A percentile compares a stretch with the other conserved stretches of the same genome.
These are phyloP conservation scores for Tragelaphus oryx DNA, from an alignment of 2,797 vertebrate genomes.

Conservation along the genomic window DNA sequence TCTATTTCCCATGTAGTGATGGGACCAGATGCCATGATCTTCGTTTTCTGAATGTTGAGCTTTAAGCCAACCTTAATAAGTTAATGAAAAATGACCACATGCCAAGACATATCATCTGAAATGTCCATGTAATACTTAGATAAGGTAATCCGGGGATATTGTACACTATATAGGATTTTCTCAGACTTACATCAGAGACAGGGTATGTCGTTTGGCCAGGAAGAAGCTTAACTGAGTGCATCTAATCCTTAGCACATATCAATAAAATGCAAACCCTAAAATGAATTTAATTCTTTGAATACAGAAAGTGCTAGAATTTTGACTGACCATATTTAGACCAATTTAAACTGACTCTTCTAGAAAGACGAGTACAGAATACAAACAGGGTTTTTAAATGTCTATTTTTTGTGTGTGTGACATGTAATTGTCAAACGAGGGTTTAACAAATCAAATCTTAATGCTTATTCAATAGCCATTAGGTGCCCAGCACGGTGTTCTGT, in stretches of 20 bases:
- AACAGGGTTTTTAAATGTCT: not conserved
- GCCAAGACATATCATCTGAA: slow-evolving; percentile 58
- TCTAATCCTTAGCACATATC: slow-evolving; percentile 58
- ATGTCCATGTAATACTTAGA: slow-evolving; percentile 56
- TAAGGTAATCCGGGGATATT: slow-evolving; percentile 14
- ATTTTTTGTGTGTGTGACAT: not conserved
- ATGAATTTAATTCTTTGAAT: slow-evolving; percentile 38
- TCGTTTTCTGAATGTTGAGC: no score
- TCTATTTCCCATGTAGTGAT: no score
- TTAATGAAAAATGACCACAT: slow-evolving; percentile 70
- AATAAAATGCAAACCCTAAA: slow-evolving; percentile 60
- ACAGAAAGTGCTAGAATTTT: slow-evolving; percentile 24
- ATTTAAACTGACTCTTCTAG: not conserved
- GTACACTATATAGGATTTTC: slow-evolving; percentile 50
- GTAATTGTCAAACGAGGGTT: slow-evolving; percentile 3
- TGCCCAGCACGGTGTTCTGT: not conserved
- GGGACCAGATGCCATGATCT: no score
- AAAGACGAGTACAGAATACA: not conserved
- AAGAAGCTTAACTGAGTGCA: slow-evolving; percentile 51
- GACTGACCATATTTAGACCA: not conserved
- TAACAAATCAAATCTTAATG: not conserved
- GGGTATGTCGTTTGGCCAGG: slow-evolving; percentile 33
- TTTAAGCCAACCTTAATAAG: slow-evolving; percentile 18
- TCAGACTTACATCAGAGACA: slow-evolving; percentile 49
- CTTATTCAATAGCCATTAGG: slow-evolving; percentile 19